phyloP scores from a whole-genome alignment of 1,140 invertebrate species.

The Brachionus plicatilis region DNA sequence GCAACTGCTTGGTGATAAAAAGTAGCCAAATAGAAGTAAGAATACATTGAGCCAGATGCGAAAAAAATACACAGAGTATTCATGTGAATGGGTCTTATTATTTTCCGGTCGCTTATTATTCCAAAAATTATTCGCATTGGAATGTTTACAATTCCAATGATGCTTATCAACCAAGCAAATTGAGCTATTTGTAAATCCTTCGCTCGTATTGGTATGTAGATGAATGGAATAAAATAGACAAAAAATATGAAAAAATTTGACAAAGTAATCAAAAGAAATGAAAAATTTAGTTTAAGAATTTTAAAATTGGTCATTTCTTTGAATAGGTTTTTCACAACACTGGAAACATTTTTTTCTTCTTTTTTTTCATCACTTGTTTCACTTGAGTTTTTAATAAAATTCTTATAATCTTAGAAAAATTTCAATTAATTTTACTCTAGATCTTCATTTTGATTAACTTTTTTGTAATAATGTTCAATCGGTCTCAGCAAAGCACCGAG shows the following conservation, averaged over 20 bases:
- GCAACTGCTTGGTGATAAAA: neutral
- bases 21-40: neutral
- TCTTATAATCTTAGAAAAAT: neutral
- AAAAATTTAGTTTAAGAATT: conserved; percentile 68
- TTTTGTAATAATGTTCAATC: neutral
- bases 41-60: neutral
- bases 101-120: conserved; percentile 60
- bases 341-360: neutral
- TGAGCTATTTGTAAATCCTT: conserved; percentile 41
- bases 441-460: neutral
- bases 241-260: conserved; percentile 93
- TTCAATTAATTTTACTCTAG: neutral
- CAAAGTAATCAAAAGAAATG: conserved; percentile 81
- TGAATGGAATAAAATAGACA: conserved; percentile 87
- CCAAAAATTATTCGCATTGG: conserved; percentile 59
- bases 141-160: conserved; percentile 59
- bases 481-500: neutral
- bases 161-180: conserved; percentile 55
- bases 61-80: conserved; percentile 6
- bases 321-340: conserved; percentile 55
- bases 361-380: conserved; percentile 75
- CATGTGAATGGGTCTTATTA: conserved; percentile 14
- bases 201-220: conserved; percentile 63
- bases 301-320: conserved; percentile 76
- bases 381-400: conserved; percentile 57